Percentiles rank a stretch among this genome's conserved stretches.
Evolutionary conservation across 1,140 invertebrate species (phyloP).

Genomic region (Macrotrachela quadricornifera): DNA sequence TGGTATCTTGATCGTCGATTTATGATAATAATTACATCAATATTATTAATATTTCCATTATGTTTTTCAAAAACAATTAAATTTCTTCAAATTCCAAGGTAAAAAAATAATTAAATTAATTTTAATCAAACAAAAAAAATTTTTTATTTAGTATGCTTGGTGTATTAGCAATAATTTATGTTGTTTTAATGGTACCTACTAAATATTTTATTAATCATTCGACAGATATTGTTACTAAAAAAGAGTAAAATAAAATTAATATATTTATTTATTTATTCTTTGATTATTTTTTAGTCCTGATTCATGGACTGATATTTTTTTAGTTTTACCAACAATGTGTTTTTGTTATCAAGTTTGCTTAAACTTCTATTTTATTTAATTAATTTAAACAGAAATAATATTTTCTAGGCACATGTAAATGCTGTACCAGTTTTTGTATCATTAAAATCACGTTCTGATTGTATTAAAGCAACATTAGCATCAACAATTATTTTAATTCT

Average conservation of each 20-base stretch:
- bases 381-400: too few species aligned
- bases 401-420: conserved; percentile 41
- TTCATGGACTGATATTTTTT: conserved; percentile 37
- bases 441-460: conserved; percentile 34
- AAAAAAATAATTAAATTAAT: conserved; percentile 10
- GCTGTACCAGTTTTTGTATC: conserved; percentile 48
- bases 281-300: conserved; percentile 30
- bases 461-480: conserved; percentile 29
- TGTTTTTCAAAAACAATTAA: conserved; percentile 46
- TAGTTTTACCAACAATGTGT: conserved; percentile 46
- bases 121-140: background rate
- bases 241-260: conserved; percentile 15
- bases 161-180: conserved; percentile 44
- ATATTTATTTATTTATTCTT: conserved; percentile 1
- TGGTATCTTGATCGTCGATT: conserved; percentile 42
- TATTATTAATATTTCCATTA: conserved; percentile 41
- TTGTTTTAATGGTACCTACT: conserved; percentile 38
- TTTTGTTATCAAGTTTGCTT: conserved; percentile 41
- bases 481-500: conserved; percentile 42
- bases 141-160: conserved; percentile 36
- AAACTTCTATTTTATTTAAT: too few species aligned
- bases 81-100: conserved; percentile 42
- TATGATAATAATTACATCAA: conserved; percentile 35
- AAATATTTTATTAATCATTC: conserved; percentile 33
- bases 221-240: conserved; percentile 20